Conservation (phyloP, 2,888 invertebrate genomes). For the Drosophila hamatofila region DNA sequence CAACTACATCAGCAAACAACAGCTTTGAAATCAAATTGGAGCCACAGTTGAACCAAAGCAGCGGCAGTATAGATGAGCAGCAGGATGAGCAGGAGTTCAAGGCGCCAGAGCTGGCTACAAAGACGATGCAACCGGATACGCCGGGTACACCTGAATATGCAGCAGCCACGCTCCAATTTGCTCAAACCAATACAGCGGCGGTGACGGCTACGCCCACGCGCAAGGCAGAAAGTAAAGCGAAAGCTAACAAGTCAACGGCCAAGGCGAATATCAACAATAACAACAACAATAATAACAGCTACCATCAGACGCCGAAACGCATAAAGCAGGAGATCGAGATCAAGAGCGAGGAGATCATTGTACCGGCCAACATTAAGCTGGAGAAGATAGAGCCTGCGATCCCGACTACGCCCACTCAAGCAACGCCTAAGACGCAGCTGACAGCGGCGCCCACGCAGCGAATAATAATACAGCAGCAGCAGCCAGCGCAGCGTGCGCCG, state of each 20-base stretch:
- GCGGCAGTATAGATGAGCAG: conserved; percentile 66
- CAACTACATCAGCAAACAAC: conserved; percentile 72
- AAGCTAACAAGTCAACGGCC: conserved; percentile 49
- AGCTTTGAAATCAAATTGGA: conserved; percentile 81
- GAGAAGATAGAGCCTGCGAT: conserved; percentile 79
- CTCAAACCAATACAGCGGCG: conserved; percentile 83
- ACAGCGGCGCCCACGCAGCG: conserved; percentile 38
- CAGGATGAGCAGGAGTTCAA: conserved; percentile 64
- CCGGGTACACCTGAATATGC: conserved; percentile 95
- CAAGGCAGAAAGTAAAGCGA: conserved; percentile 52
- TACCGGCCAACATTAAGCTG: conserved; percentile 81
- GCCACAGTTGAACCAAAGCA: conserved; percentile 66
- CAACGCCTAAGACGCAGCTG: conserved; percentile 26
- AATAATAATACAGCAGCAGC: conserved; percentile 63
- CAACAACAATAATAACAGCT: conserved; percentile 70
- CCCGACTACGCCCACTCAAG: conserved; percentile 17
- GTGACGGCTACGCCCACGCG: conserved; percentile 26
- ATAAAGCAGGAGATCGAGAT: conserved; percentile 84
- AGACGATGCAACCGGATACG: conserved; percentile 84
- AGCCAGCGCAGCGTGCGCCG: conserved; percentile 56
- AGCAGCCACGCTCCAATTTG: conserved; percentile 89
- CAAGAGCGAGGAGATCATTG: conserved; percentile 83
- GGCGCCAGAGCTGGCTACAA: conserved; percentile 60
- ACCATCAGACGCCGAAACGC: conserved; percentile 77
- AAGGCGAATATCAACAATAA: conserved; percentile 65